phyloP scores from a whole-genome alignment of 1,140 invertebrate genomes.

The Oedothorax gibbosus region DNA sequence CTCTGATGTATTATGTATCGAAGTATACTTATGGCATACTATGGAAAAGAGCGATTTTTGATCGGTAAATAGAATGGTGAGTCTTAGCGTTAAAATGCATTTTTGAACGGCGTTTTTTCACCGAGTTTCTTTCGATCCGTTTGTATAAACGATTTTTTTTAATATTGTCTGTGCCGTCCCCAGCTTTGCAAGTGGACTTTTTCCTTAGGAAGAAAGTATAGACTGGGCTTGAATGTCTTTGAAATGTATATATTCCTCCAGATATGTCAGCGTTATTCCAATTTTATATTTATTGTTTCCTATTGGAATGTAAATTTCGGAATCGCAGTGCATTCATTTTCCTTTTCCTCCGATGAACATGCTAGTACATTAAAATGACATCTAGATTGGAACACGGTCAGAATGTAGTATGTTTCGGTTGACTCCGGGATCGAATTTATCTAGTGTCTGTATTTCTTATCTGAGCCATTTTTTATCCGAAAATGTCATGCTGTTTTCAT shows the following conservation, averaged over 20 bases:
- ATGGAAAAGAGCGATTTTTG: conserved; percentile 57
- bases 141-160: conserved; percentile 40
- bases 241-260: conserved; percentile 19
- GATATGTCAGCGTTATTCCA: not conserved
- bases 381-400: not conserved
- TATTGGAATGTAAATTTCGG: conserved; percentile 51
- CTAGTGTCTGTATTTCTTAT: not conserved
- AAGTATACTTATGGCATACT: conserved; percentile 42
- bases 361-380: conserved; percentile 41
- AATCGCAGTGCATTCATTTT: conserved; percentile 30
- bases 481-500: not conserved
- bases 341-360: conserved; percentile 24
- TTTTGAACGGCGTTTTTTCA: conserved; percentile 44
- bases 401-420: no score
- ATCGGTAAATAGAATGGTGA: conserved; percentile 51
- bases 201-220: conserved; percentile 28
- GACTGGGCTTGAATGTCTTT: not conserved
- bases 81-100: conserved; percentile 51
- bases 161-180: conserved; percentile 25
- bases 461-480: not conserved
- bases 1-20: conserved; percentile 60
- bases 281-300: conserved; percentile 57
- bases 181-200: conserved; percentile 21
- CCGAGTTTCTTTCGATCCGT: conserved; percentile 6
- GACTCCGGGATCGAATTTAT: not conserved